Evolutionary conservation across 35 echinoderm and acorn worm genomes (phyloP), one percentile per base, ranked within the genome.

Genomic region (Holothuria glaberrima): DNA sequence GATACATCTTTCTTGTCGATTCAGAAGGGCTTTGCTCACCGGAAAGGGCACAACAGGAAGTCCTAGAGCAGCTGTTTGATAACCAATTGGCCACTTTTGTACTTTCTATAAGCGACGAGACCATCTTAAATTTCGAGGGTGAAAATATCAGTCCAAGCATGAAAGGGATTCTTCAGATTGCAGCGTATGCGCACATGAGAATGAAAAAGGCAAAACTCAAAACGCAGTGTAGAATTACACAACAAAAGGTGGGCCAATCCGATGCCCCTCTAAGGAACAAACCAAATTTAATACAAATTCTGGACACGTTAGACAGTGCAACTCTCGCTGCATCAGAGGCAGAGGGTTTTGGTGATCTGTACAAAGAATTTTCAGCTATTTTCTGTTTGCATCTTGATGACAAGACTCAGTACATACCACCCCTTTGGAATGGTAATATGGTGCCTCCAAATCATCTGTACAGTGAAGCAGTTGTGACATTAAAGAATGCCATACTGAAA

Each of bases 401-500:
- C 19, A 29, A 60, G 5, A 29, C 31, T 16, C 29, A 30, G 30
- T 86, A 86, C 33, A 31, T 86, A 27, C 33, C 82, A 17, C 22
- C 29, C 30, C 82, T 86, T 29, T 65, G 30, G 82, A 52, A 86
- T 24, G 63, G 63, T 16, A 4, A 4, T 46, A 46, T 46, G 44
- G 44, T 46, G 44, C 44, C 44, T 46, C 79, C 79, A 83, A 83
- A 83, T 83, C 58, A 83, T 33, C 46, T 59, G 79, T 83, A 83
- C 27, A 19, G 79, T 12, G 48, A 57, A 13, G 56, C 7, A 14
- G 79, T 83, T 1, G 31, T 30, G 3, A 83, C 44, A 10, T 46
- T 46, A 10, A 46, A 46, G 44, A 46, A 46, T 46, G 44, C 44
- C 44, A 46, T 46, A 5, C 44, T 46, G 4, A 10, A 46, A 10